Evolutionary conservation across 35 echinoderm and acorn worm genomes (phyloP).

Genomic region (Diadema setosum): DNA sequence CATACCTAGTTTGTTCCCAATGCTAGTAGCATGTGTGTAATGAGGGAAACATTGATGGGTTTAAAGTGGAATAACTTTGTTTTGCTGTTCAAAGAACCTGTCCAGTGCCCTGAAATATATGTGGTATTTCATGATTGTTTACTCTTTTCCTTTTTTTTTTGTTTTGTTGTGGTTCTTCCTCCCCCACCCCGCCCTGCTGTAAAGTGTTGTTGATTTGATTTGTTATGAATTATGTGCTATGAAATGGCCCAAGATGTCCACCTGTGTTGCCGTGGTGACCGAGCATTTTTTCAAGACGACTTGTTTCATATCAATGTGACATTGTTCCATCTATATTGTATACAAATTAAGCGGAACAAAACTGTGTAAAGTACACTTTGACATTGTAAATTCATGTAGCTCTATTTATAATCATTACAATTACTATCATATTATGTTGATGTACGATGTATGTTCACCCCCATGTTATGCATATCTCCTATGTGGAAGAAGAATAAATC

Average conservation of each 20-base stretch:
- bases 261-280: background rate
- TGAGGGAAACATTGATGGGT: no score
- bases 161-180: no score
- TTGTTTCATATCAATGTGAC: background rate
- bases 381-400: background rate
- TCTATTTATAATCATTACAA: slow-evolving; percentile 9
- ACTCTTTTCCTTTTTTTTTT: no score
- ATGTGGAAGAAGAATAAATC: slow-evolving; percentile 2
- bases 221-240: background rate
- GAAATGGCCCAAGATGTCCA: background rate
- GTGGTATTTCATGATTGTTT: no score
- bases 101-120: no score
- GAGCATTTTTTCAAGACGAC: background rate
- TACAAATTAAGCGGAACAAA: background rate
- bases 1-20: no score
- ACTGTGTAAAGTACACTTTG: background rate
- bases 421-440: background rate
- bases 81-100: no score
- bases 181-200: no score
- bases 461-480: background rate
- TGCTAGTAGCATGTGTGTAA: no score
- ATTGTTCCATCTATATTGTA: background rate
- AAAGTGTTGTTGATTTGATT: background rate
- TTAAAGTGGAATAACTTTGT: no score
- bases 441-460: background rate